These are phyloP conservation scores for Drosophila aff. DNA, from an alignment of 1,140 invertebrate species.

Conservation along the genomic window DNA sequence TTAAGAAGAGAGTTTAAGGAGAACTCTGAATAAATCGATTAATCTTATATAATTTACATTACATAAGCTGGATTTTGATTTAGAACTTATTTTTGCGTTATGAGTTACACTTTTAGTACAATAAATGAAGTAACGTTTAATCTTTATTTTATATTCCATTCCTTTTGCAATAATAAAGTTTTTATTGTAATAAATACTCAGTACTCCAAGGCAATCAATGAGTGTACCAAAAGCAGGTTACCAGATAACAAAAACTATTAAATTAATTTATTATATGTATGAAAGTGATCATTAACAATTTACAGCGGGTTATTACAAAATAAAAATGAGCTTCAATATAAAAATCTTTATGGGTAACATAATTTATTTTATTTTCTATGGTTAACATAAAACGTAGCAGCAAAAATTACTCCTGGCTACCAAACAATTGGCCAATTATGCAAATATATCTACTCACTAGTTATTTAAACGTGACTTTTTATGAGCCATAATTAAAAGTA, in stretches of 20 bases:
- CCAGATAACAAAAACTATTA: not conserved
- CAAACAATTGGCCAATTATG: constrained; percentile 4
- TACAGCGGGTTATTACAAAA: not conserved
- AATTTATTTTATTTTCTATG: not conserved
- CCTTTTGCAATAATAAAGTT: not conserved
- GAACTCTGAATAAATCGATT: not conserved
- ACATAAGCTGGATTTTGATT: not conserved
- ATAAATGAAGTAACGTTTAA: not conserved
- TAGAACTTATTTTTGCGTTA: not conserved
- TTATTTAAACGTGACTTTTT: not conserved
- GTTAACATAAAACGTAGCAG: not conserved
- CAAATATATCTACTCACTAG: not conserved
- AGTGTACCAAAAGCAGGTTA: not conserved
- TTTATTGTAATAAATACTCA: not conserved
- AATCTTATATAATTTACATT: not conserved
- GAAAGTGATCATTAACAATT: not conserved
- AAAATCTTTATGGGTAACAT: not conserved
- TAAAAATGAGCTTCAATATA: not conserved
- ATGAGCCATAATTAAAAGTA: not conserved
- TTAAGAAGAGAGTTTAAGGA: not conserved
- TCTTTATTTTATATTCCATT: not conserved
- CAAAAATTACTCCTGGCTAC: not conserved
- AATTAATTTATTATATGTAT: not conserved
- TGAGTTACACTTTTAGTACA: not conserved
- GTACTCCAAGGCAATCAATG: not conserved